A percentile compares a stretch with the other conserved stretches of the same genome.
These are phyloP conservation scores for Anneissia japonica DNA, from an alignment of 35 echinoderm and acorn worm species.

Conservation along the genomic window DNA sequence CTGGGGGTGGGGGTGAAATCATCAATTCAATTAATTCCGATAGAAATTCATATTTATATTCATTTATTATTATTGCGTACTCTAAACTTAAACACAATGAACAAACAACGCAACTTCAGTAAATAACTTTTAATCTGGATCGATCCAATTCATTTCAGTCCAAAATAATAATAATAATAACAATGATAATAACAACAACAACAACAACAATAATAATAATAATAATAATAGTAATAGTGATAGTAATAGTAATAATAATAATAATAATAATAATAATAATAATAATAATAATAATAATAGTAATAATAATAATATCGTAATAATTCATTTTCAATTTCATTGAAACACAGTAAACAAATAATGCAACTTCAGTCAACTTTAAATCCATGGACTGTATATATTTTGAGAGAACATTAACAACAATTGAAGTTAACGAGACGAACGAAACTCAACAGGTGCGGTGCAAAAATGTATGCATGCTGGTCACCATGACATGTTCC, in stretches of 20 bases:
- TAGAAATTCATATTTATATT: too few species aligned
- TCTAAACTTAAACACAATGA: too few species aligned
- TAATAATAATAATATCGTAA: not conserved
- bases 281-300: constrained; percentile 7
- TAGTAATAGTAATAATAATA: not conserved
- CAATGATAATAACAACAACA: constrained; percentile 1
- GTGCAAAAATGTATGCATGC: too few species aligned
- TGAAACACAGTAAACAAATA: not conserved
- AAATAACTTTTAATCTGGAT: not conserved
- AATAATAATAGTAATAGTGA: not conserved
- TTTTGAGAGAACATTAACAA: too few species aligned
- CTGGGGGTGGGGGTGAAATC: not conserved
- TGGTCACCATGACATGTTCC: too few species aligned
- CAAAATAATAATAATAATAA: not conserved
- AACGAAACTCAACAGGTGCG: too few species aligned
- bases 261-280: constrained; percentile 1
- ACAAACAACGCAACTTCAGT: too few species aligned
- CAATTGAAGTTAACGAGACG: too few species aligned
- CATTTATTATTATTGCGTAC: too few species aligned
- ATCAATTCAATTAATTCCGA: too few species aligned
- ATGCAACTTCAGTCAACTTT: too few species aligned
- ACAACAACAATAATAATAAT: constrained; percentile 5
- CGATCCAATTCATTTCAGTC: not conserved
- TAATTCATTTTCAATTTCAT: not conserved
- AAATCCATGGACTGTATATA: too few species aligned